phyloP scores from a whole-genome alignment of 2,888 invertebrate species.

The Cybosia mesomella region DNA sequence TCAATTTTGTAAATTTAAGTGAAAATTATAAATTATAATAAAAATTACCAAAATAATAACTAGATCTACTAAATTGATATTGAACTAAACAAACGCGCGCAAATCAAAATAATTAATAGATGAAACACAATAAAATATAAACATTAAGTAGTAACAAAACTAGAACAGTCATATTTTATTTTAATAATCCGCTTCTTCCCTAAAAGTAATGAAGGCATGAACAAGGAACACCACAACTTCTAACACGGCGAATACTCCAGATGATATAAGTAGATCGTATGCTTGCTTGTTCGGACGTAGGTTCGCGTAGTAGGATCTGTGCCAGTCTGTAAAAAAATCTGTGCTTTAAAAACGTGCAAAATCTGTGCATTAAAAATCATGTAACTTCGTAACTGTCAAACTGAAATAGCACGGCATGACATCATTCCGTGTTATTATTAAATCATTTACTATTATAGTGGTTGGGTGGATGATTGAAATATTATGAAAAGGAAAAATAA shows the following conservation, averaged over 20 bases:
- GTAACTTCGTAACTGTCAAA: background rate
- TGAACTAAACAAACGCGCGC: conserved; percentile 6
- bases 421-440: background rate
- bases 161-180: conserved; percentile 26
- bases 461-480: background rate
- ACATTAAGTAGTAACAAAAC: conserved; percentile 23
- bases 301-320: conserved; percentile 80
- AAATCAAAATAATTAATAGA: conserved; percentile 12
- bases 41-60: background rate
- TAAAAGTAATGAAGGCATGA: conserved; percentile 88
- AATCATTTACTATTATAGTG: background rate
- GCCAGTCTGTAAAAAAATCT: conserved; percentile 72
- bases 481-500: background rate
- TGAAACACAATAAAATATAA: conserved; percentile 13
- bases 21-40: background rate
- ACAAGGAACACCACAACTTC: conserved; percentile 87
- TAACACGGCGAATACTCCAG: conserved; percentile 88
- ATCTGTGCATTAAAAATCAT: background rate
- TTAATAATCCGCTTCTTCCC: conserved; percentile 84
- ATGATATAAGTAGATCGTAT: conserved; percentile 89
- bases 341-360: background rate
- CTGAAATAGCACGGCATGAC: background rate
- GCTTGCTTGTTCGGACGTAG: conserved; percentile 89
- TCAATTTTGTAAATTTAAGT: background rate
- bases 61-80: background rate